Percentiles rank a stretch among this genome's conserved stretches.
phyloP scores from a whole-genome alignment of 2,113 vertebrate genomes.

The Corythornis vintsioides region DNA sequence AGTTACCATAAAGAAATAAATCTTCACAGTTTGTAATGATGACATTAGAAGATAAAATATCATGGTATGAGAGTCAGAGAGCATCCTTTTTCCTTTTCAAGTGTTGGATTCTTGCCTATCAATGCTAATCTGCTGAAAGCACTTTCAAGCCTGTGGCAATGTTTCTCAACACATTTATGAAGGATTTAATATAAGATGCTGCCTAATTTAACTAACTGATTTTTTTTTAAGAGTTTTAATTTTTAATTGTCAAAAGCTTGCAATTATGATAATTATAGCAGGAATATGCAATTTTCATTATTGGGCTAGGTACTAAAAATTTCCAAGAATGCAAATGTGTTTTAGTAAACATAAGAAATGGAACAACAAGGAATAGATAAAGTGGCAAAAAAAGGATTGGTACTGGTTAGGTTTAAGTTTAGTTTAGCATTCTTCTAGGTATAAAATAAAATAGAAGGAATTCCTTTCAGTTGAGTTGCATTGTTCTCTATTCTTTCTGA shows the following conservation, averaged over 20 bases:
- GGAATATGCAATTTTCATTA: constrained; percentile 5
- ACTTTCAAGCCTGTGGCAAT: constrained; percentile 44
- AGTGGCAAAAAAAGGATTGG: not conserved
- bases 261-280: not conserved
- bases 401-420: not conserved
- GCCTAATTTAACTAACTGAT: constrained; percentile 38
- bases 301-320: constrained; percentile 52
- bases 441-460: not conserved
- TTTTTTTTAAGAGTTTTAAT: not conserved
- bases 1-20: not conserved
- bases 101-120: constrained; percentile 58
- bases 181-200: constrained; percentile 46
- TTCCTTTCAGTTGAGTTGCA: not conserved
- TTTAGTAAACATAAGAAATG: not conserved
- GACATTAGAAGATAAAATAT: not conserved
- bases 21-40: not conserved
- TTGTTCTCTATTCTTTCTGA: not conserved
- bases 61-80: not conserved
- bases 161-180: constrained; percentile 43
- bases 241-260: constrained; percentile 35
- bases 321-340: not conserved
- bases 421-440: not conserved
- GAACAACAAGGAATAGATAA: not conserved
- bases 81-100: constrained; percentile 46
- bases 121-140: constrained; percentile 22